Evolutionary conservation across 2,797 vertebrate genomes (phyloP).

Genomic region (Chelon auratus): DNA sequence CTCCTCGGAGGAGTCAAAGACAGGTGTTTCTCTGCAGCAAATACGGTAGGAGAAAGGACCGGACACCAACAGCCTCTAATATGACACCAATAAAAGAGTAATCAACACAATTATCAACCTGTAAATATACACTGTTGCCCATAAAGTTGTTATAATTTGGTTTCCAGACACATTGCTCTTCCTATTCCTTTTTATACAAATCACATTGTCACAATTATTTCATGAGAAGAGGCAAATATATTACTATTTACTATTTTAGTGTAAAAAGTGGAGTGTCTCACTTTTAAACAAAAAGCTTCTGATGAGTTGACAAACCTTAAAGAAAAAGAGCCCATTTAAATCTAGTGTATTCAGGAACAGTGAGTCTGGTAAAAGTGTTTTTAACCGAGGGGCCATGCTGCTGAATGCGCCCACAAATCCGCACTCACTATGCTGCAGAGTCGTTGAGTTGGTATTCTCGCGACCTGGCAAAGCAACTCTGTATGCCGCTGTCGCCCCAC

Average conservation of each 20-base stretch:
- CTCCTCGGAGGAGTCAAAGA: constrained; percentile 30
- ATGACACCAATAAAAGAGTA: constrained; percentile 11
- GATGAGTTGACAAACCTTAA: no score
- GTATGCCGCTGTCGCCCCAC: constrained; percentile 94
- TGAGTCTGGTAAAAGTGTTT: not conserved
- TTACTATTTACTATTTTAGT: not conserved
- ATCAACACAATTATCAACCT: not conserved
- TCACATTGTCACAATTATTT: no score
- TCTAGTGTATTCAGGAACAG: no score
- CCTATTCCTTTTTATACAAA: no score
- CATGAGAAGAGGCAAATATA: no score
- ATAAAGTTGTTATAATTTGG: no score
- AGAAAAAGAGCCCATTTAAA: constrained; percentile 15
- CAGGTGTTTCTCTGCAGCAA: constrained; percentile 20
- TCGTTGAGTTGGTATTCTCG: constrained; percentile 99
- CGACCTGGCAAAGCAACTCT: constrained; percentile 93
- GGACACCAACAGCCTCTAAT: constrained; percentile 6
- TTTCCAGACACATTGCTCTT: no score
- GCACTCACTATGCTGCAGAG: constrained; percentile 97
- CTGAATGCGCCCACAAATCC: constrained; percentile 25
- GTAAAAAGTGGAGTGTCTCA: not conserved
- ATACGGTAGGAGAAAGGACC: constrained; percentile 7
- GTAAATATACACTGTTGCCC: not conserved
- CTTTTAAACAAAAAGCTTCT: no score
- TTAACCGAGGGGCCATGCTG: not conserved